Percentiles rank a stretch among this genome's conserved stretches.
phyloP scores from a whole-genome alignment of 2,113 vertebrate genomes.

The Spilogale gracilis region DNA sequence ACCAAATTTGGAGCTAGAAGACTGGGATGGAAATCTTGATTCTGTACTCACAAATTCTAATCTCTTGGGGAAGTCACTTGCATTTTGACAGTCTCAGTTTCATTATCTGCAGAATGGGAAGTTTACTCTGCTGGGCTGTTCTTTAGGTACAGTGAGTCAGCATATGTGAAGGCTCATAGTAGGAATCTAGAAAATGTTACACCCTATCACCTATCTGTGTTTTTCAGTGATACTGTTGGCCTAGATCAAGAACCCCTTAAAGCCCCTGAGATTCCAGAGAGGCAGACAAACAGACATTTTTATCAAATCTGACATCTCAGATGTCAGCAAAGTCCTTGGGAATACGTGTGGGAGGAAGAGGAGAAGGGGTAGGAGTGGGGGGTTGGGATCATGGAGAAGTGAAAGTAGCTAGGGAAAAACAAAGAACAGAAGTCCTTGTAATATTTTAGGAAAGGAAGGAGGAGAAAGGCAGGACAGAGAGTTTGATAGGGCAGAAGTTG shows the following conservation, averaged over 20 bases:
- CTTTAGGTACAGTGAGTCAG: not conserved
- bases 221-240: slow-evolving; percentile 4
- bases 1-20: not conserved
- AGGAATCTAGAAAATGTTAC: slow-evolving; percentile 28
- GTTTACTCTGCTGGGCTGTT: not conserved
- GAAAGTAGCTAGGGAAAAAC: not conserved
- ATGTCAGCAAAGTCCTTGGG: slow-evolving; percentile 24
- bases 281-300: slow-evolving; percentile 36
- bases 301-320: slow-evolving; percentile 39
- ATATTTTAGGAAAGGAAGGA: not conserved
- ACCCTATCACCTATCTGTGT: not conserved
- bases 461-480: not conserved
- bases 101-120: not conserved
- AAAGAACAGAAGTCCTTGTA: not conserved
- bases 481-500: not conserved
- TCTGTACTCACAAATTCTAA: not conserved
- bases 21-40: slow-evolving; percentile 18
- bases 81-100: not conserved
- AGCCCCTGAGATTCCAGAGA: not conserved
- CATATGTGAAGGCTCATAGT: not conserved
- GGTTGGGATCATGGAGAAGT: not conserved
- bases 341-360: not conserved
- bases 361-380: not conserved
- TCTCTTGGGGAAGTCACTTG: not conserved
- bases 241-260: not conserved